Base-by-base conservation (phyloP, 1,140 invertebrate species). In the Solen grandis region DNA sequence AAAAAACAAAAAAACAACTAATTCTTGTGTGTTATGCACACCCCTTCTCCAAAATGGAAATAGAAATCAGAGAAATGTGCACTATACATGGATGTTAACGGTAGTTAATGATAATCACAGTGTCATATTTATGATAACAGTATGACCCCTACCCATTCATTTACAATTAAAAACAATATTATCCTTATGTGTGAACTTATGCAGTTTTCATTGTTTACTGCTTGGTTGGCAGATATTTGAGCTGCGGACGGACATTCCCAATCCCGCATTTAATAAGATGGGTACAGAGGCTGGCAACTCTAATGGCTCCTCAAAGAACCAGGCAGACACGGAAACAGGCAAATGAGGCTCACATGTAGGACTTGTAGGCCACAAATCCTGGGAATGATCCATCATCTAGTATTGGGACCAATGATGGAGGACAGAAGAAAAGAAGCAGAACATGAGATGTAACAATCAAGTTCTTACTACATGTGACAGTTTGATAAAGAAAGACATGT, bases 161-260 rank as follows among this genome's bases (percentile, higher is more conserved):
- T n/a, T n/a, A n/a, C n/a, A n/a, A n/a, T n/a, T n/a, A n/a, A n/a
- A n/a, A n/a, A n/a, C n/a, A n/a, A n/a, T n/a, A n/a, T n/a, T n/a
- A n/a, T n/a, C n/a, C n/a, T n/a, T n/a, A n/a, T n/a, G n/a, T n/a
- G n/a, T n/a, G n/a, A n/a, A n/a, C n/a, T n/a, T n/a, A n/a, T n/a
- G n/a, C n/a, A n/a, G n/a, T n/a, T n/a, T n/a, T n/a, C n/a, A n/a
- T n/a, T n/a, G n/a, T n/a, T n/a, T n/a, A n/a, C n/a, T n/a, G n/a
- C n/a, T n/a, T n/a, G n/a, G n/a, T n/a, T 70, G 82, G 19, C 74
- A 90, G 89, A 89, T 90, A 50, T 90, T 87, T 87, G 89, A 90
- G 68, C 63, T 89, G 41, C 77, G 89, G 25, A 87, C 82, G 52
- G 89, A 90, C 62, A 89, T 89, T 33, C 85, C 85, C 29, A 90